A percentile compares a stretch with the other conserved stretches of the same genome.
These are phyloP conservation scores for Lycocerus yunnanus DNA, from an alignment of 2,888 invertebrate species.

Conservation along the genomic window DNA sequence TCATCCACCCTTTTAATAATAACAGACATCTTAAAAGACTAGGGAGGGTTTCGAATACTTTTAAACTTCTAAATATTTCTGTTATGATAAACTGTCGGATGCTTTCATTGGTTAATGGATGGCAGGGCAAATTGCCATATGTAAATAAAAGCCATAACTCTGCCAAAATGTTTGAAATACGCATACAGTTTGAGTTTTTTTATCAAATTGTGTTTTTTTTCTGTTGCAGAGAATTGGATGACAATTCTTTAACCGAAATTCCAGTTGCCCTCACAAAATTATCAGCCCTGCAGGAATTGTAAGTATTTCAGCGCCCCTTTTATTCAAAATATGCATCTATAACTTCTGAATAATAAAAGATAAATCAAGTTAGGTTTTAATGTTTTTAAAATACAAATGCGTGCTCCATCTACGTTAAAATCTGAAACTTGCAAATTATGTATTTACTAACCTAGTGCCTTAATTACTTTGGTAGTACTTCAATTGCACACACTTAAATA, in stretches of 20 bases:
- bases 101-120: conserved; percentile 22
- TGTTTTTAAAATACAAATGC: not conserved
- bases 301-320: conserved; percentile 59
- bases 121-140: conserved; percentile 26
- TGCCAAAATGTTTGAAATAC: conserved; percentile 2
- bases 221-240: conserved; percentile 70
- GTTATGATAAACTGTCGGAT: conserved; percentile 17
- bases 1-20: conserved; percentile 11
- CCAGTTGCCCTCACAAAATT: conserved; percentile 77
- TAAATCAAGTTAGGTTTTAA: not conserved
- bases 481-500: not conserved
- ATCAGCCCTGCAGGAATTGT: conserved; percentile 82
- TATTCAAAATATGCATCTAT: not conserved
- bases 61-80: conserved; percentile 16
- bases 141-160: conserved; percentile 23
- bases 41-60: conserved; percentile 3
- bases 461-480: not conserved
- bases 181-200: conserved; percentile 6
- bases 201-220: not conserved
- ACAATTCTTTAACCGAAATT: conserved; percentile 74
- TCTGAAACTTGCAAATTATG: not conserved
- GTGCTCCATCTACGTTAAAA: not conserved
- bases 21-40: not conserved
- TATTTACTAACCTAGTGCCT: not conserved
- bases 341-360: not conserved